These are phyloP conservation scores for Amorpha juglandis DNA, from an alignment of 2,888 invertebrate species.

Conservation along the genomic window DNA sequence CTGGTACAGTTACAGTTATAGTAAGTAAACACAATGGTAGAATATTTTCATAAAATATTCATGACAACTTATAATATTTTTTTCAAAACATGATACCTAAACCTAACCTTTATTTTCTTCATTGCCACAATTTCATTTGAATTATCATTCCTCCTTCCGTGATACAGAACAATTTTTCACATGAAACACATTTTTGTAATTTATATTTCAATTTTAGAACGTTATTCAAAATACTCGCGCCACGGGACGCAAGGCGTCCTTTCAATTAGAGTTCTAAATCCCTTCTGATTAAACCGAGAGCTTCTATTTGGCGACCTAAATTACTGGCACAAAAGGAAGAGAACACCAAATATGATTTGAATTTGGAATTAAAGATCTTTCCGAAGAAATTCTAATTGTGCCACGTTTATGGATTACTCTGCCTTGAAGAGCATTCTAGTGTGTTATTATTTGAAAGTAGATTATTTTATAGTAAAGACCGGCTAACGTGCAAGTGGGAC, in stretches of 20 bases:
- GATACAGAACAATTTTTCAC: slow-evolving; percentile 38
- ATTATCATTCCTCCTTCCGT: too few species aligned
- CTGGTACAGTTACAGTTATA: too few species aligned
- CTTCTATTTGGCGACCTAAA: slow-evolving; percentile 41
- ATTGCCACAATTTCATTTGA: background rate
- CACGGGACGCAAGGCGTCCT: slow-evolving; percentile 41
- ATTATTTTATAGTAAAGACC: too few species aligned
- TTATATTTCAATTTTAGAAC: slow-evolving; percentile 29
- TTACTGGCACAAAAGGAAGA: slow-evolving; percentile 38
- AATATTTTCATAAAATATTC: too few species aligned
- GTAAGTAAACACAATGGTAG: too few species aligned
- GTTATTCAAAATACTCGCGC: slow-evolving; percentile 43
- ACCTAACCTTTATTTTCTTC: background rate
- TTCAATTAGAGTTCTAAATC: slow-evolving; percentile 52
- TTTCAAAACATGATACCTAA: too few species aligned
- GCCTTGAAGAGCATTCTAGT: background rate
- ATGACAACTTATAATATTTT: too few species aligned
- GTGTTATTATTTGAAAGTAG: too few species aligned
- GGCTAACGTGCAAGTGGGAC: too few species aligned
- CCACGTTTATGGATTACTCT: slow-evolving; percentile 17
- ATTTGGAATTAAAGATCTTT: slow-evolving; percentile 33
- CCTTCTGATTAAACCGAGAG: slow-evolving; percentile 48
- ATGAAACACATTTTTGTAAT: slow-evolving; percentile 37
- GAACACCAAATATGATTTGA: slow-evolving; percentile 45
- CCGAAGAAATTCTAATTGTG: slow-evolving; percentile 3